Base-by-base conservation (phyloP, 2,113 vertebrate species). In the Indri indri region DNA sequence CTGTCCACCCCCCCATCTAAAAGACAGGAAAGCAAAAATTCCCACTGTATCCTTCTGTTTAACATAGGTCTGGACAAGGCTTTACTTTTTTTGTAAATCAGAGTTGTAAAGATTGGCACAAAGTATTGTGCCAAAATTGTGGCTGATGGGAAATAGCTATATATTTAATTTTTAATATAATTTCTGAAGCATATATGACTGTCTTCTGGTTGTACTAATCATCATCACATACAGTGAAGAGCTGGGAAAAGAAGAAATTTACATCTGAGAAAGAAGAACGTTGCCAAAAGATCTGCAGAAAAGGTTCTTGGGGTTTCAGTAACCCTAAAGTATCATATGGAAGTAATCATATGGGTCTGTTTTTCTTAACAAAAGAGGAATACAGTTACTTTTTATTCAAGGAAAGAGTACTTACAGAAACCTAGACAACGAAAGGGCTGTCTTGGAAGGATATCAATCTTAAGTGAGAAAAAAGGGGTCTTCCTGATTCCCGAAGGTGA, bases 131-230 rank as follows among this genome's bases (percentile, higher is more conserved):
- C 13, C 4, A 65, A 89, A 97, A 86, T 54, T 93, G 57, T 95
- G 63, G 32, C 52, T 77, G 34, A 92, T 42, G 34, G 16, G 14
- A 83, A 97, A 81, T 8, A 76, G 8, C n/a, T 66, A 77, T 6
- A 37, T 52, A 89, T 80, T 77, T 79, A 27, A 82, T 68, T 85
- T 88, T 93, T 68, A 80, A 68, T 52, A 80, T 71, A 71, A 90
- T 92, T 96, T 73, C 52, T 86, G 61, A 93, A 92, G 34, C 37
- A 96, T 94, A 92, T 34, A n/a, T 10, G 32, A 74, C 27, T 71
- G 4, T 80, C 45, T 79, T 83, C 30, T 57, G 61, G 37, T 83
- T 74, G 4, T 37, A 80, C 7, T 37, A 83, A 82, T 40, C 20
- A 97, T 65, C 61, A 88, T 27, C 80, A 92, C 73, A 66, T 10